Evolutionary conservation across 2,113 vertebrate genomes (phyloP).

Genomic region (Sebastes fasciatus): DNA sequence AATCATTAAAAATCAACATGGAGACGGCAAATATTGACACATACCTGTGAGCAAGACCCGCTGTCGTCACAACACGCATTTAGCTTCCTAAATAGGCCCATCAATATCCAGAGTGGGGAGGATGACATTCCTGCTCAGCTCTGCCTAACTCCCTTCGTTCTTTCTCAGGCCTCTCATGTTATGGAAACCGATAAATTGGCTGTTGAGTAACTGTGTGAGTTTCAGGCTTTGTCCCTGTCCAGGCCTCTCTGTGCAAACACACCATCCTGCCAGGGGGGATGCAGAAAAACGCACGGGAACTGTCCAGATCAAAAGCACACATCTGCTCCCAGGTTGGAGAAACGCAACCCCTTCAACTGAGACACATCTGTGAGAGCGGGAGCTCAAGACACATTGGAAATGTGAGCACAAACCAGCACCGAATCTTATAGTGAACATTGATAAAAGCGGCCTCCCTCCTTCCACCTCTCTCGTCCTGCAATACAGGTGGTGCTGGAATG

Average conservation of each 20-base stretch:
- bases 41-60: constrained; percentile 30
- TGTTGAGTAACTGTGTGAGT: constrained; percentile 69
- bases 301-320: constrained; percentile 66
- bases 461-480: constrained; percentile 5
- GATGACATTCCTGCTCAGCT: constrained; percentile 42
- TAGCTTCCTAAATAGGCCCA: background rate
- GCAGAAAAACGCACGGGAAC: constrained; percentile 19
- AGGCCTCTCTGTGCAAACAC: constrained; percentile 68
- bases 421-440: constrained; percentile 10
- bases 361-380: constrained; percentile 5
- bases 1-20: constrained; percentile 40
- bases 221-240: constrained; percentile 44
- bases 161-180: constrained; percentile 62
- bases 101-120: background rate
- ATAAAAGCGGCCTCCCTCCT: constrained; percentile 5
- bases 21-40: constrained; percentile 50
- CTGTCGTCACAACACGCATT: constrained; percentile 11
- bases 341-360: constrained; percentile 7
- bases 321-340: constrained; percentile 53
- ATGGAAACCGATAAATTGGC: constrained; percentile 45
- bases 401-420: constrained; percentile 1
- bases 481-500: constrained; percentile 62
- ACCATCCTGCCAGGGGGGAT: constrained; percentile 7
- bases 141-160: constrained; percentile 3
- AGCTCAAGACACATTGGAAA: background rate